These are phyloP conservation scores for Melinaea marsaeus DNA, from an alignment of 2,888 invertebrate genomes.

Conservation along the genomic window DNA sequence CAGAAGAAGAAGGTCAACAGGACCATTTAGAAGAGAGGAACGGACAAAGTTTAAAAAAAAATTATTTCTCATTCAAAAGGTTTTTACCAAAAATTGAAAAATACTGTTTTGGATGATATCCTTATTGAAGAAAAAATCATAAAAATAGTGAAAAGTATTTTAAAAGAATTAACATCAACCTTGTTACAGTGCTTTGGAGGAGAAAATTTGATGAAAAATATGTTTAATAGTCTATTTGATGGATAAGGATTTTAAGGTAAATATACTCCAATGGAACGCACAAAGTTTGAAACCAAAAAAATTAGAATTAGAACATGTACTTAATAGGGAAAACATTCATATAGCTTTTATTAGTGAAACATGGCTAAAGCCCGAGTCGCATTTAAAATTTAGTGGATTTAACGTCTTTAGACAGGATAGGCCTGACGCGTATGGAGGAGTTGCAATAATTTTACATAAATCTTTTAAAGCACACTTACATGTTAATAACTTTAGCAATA, in stretches of 20 bases:
- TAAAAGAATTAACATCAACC: too few relatives aligned
- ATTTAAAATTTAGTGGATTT: conserved; percentile 13
- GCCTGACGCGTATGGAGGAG: conserved; percentile 23
- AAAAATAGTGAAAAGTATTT: too few relatives aligned
- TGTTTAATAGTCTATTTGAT: too few relatives aligned
- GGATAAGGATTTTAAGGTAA: conserved; percentile 2
- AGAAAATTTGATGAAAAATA: too few relatives aligned
- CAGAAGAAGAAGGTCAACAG: too few relatives aligned
- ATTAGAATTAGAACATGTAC: conserved; percentile 8
- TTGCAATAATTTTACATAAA: conserved; percentile 24
- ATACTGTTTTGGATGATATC: too few relatives aligned
- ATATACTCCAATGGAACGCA: conserved; percentile 23
- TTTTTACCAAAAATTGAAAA: too few relatives aligned
- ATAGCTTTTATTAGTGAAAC: conserved; percentile 26
- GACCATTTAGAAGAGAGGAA: too few relatives aligned
- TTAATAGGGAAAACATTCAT: conserved; percentile 22
- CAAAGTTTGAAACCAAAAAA: conserved; percentile 20
- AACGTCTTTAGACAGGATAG: conserved; percentile 21
- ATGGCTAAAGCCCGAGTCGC: conserved; percentile 19
- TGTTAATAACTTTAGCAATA: conserved; percentile 8
- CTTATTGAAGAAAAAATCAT: too few relatives aligned
- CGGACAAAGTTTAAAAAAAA: too few relatives aligned
- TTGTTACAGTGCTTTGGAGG: too few relatives aligned
- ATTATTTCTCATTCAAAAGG: too few relatives aligned
- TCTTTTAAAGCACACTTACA: conserved; percentile 17